phyloP scores from a whole-genome alignment of 2,888 invertebrate genomes.

The Polydrusus tereticollis region DNA sequence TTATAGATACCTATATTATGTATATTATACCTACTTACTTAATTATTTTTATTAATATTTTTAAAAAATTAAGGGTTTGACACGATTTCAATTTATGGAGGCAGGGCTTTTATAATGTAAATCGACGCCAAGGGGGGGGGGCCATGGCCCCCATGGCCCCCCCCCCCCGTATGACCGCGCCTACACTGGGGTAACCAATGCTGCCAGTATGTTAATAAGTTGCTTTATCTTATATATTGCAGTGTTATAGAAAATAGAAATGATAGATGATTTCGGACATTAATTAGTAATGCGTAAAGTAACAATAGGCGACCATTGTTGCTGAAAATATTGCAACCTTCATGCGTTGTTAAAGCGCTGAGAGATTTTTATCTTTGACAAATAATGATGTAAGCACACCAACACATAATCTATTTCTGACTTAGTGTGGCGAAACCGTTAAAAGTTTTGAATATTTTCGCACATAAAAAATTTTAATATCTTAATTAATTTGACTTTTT shows the following conservation, averaged over 20 bases:
- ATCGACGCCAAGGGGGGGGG: too few species aligned
- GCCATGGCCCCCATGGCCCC: too few species aligned
- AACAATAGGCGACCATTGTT: constrained; percentile 58
- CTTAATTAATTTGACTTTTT: neutral
- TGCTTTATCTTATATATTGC: too few species aligned
- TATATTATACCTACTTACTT: too few species aligned
- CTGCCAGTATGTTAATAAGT: too few species aligned
- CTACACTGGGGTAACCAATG: too few species aligned
- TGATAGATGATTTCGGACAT: constrained; percentile 45
- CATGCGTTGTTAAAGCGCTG: constrained; percentile 19
- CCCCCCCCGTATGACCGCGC: too few species aligned
- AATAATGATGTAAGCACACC: constrained; percentile 31
- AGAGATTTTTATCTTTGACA: constrained; percentile 35
- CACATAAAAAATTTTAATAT: neutral
- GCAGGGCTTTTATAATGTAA: too few species aligned
- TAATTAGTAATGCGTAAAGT: constrained; percentile 59
- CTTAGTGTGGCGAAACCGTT: constrained; percentile 1
- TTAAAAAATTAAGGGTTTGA: too few species aligned
- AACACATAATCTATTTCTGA: constrained; percentile 5
- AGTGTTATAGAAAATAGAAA: constrained; percentile 8
- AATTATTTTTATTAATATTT: too few species aligned
- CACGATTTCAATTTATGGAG: too few species aligned
- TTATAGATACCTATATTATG: too few species aligned
- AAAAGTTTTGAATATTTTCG: constrained; percentile 7
- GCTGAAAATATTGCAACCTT: constrained; percentile 43